These are phyloP conservation scores for Argyra leucocephala DNA, from an alignment of 2,888 invertebrate genomes.

Conservation along the genomic window DNA sequence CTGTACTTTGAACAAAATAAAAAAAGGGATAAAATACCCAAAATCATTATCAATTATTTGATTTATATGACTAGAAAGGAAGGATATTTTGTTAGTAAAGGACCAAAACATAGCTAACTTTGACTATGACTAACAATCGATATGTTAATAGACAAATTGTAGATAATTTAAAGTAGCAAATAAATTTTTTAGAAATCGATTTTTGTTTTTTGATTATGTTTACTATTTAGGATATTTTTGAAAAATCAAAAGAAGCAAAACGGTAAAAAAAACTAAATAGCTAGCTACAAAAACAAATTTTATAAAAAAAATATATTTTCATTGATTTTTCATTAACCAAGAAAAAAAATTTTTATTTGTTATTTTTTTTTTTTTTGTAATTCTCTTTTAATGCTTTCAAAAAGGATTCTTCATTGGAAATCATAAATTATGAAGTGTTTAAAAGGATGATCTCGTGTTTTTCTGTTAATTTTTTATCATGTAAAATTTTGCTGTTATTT, in stretches of 20 bases:
- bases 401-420: background rate
- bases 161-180: slow-evolving; percentile 4
- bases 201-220: background rate
- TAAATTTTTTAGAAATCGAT: background rate
- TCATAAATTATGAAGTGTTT: slow-evolving; percentile 4
- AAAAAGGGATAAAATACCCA: background rate
- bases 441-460: background rate
- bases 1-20: background rate
- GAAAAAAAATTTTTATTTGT: background rate
- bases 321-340: background rate
- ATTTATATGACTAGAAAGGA: background rate
- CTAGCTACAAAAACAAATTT: too few species aligned
- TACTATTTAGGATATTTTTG: too few species aligned
- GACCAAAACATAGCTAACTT: too few species aligned
- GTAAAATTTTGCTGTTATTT: background rate
- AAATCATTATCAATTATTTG: slow-evolving; percentile 4
- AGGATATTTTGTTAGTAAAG: background rate
- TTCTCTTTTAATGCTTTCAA: background rate
- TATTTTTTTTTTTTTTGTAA: background rate
- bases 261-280: too few species aligned
- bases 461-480: background rate
- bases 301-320: too few species aligned
- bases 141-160: slow-evolving; percentile 1
- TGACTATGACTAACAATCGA: background rate
- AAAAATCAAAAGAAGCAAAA: too few species aligned